A percentile compares a stretch with the other conserved stretches of the same genome.
Evolutionary conservation across 2,797 vertebrate species (phyloP).

Genomic region (Forpus xanthops): DNA sequence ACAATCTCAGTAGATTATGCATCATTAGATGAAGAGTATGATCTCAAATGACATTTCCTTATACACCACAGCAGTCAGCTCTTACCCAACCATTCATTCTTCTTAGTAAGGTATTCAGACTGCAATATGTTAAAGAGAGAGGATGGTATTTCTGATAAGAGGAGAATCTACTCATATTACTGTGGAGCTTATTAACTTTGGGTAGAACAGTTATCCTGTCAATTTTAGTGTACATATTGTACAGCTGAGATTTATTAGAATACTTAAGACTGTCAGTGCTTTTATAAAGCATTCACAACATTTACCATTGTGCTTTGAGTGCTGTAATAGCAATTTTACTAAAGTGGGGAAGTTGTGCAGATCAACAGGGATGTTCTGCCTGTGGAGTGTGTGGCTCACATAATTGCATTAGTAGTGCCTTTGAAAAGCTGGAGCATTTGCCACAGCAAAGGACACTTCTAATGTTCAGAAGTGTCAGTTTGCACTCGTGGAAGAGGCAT

Average conservation of each 20-base stretch:
- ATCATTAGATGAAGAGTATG: background rate
- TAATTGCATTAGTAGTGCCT: background rate
- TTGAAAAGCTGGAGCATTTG: background rate
- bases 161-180: background rate
- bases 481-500: background rate
- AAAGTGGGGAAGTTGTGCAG: background rate
- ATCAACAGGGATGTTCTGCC: background rate
- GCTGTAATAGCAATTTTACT: background rate
- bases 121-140: background rate
- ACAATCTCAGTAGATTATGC: background rate
- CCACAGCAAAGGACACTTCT: background rate
- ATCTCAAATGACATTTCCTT: background rate
- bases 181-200: background rate
- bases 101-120: background rate
- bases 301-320: background rate
- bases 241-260: background rate
- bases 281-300: background rate
- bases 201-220: constrained; percentile 13
- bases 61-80: background rate
- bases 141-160: background rate
- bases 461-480: background rate
- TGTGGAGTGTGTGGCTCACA: background rate
- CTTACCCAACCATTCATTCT: background rate
- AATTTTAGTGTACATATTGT: background rate
- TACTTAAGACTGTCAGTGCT: background rate